Conservation (phyloP, 2,888 invertebrate species). For the Hirudinaria manillensis region DNA sequence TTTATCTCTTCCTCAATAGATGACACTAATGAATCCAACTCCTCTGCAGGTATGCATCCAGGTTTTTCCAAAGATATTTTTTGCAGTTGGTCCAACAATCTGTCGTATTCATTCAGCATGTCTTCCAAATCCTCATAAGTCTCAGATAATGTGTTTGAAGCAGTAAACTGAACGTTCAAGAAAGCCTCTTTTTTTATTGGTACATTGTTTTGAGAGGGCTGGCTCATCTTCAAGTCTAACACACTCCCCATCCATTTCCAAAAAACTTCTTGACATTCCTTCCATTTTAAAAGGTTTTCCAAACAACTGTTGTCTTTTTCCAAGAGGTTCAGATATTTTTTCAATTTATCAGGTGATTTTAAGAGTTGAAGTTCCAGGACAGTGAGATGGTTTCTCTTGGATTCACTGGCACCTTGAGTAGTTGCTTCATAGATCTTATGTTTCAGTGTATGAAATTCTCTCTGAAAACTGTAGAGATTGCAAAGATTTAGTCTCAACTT, state of each 20-base stretch:
- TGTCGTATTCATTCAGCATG: conserved; percentile 46
- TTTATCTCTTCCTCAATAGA: not conserved
- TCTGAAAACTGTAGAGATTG: conserved; percentile 44
- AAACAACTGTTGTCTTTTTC: conserved; percentile 49
- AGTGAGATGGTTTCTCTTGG: conserved; percentile 43
- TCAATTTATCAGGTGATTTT: conserved; percentile 46
- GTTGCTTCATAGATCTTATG: conserved; percentile 44
- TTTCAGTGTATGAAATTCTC: conserved; percentile 43
- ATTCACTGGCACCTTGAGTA: conserved; percentile 34
- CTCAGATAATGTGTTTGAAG: conserved; percentile 36
- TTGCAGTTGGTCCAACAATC: conserved; percentile 45
- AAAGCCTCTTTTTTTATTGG: not conserved
- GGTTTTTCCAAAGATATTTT: conserved; percentile 14
- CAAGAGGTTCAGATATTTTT: conserved; percentile 45
- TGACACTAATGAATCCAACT: not conserved
- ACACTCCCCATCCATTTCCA: conserved; percentile 54
- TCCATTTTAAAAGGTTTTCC: conserved; percentile 47
- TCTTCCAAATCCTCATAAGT: conserved; percentile 43
- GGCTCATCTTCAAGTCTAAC: conserved; percentile 40
- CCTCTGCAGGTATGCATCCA: not conserved
- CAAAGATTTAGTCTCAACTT: conserved; percentile 47
- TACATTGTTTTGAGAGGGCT: not conserved
- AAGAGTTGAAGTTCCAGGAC: conserved; percentile 46
- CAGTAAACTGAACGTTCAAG: conserved; percentile 2
- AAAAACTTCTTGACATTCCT: conserved; percentile 47